These are phyloP conservation scores for Microplitis deprimator DNA, from an alignment of 2,888 invertebrate genomes.

Conservation along the genomic window DNA sequence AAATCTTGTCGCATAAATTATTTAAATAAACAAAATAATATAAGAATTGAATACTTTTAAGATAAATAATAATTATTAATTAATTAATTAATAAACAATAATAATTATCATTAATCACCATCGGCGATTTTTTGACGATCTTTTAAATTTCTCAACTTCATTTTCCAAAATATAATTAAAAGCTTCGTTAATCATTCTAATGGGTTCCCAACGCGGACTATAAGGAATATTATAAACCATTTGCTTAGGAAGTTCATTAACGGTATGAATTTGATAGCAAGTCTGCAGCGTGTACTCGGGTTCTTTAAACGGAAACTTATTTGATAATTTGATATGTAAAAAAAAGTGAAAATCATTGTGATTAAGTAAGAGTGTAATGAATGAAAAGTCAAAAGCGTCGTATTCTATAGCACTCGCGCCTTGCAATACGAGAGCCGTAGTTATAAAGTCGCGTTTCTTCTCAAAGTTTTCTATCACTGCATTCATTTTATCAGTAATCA, in stretches of 20 bases:
- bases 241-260: slow-evolving; percentile 53
- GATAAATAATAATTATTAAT: too few relatives aligned
- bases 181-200: slow-evolving; percentile 63
- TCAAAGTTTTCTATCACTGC: background rate
- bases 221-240: slow-evolving; percentile 62
- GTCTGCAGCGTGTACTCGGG: slow-evolving; percentile 75
- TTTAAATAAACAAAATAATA: too few relatives aligned
- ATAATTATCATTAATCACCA: too few relatives aligned
- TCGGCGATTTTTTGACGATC: slow-evolving; percentile 38
- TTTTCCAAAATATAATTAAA: slow-evolving; percentile 57
- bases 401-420: slow-evolving; percentile 71
- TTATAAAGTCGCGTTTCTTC: slow-evolving; percentile 15
- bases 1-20: too few relatives aligned
- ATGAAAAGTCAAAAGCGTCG: slow-evolving; percentile 68
- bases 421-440: slow-evolving; percentile 59
- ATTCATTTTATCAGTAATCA: slow-evolving; percentile 72
- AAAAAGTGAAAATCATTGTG: slow-evolving; percentile 71
- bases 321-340: slow-evolving; percentile 60
- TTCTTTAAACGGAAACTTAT: slow-evolving; percentile 74
- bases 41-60: too few relatives aligned
- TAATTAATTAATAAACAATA: too few relatives aligned
- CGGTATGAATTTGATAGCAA: slow-evolving; percentile 72
- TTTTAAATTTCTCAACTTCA: slow-evolving; percentile 57
- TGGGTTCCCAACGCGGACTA: slow-evolving; percentile 58
- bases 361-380: slow-evolving; percentile 68